Percentiles rank a stretch among this genome's conserved stretches.
phyloP scores from a whole-genome alignment of 1,140 invertebrate genomes.

The Apis cerana region DNA sequence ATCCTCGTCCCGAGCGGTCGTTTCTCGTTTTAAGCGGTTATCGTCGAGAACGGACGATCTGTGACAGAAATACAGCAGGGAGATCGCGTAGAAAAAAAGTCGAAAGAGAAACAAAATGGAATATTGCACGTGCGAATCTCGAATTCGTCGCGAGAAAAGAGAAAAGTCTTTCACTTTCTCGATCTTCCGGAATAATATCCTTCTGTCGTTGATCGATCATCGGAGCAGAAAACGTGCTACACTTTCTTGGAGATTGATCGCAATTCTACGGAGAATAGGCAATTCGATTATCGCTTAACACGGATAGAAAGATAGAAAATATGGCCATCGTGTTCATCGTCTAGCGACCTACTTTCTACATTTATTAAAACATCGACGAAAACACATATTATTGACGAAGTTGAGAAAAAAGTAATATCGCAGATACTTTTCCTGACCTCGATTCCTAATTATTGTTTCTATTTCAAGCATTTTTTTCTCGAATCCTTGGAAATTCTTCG shows the following conservation, averaged over 20 bases:
- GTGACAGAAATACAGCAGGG: background rate
- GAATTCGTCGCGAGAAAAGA: slow-evolving; percentile 11
- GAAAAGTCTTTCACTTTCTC: slow-evolving; percentile 56
- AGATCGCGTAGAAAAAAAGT: too few relatives aligned
- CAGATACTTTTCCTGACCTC: background rate
- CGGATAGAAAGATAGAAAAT: background rate
- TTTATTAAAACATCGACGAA: background rate
- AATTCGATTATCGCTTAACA: background rate
- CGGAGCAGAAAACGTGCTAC: slow-evolving; percentile 48
- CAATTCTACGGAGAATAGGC: background rate
- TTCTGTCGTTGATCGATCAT: slow-evolving; percentile 28
- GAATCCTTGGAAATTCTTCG: background rate
- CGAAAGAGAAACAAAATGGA: too few relatives aligned
- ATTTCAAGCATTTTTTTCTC: background rate
- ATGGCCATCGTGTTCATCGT: background rate
- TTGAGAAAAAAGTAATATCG: background rate
- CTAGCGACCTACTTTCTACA: background rate
- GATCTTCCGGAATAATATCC: slow-evolving; percentile 21
- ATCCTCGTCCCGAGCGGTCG: background rate
- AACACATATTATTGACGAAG: background rate
- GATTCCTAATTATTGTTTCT: background rate
- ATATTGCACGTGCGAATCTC: background rate
- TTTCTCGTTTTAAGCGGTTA: background rate
- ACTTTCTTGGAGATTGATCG: slow-evolving; percentile 40
- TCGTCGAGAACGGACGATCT: too few relatives aligned